phyloP scores from a whole-genome alignment of 2,113 vertebrate species.

The Galeopterus variegatus region DNA sequence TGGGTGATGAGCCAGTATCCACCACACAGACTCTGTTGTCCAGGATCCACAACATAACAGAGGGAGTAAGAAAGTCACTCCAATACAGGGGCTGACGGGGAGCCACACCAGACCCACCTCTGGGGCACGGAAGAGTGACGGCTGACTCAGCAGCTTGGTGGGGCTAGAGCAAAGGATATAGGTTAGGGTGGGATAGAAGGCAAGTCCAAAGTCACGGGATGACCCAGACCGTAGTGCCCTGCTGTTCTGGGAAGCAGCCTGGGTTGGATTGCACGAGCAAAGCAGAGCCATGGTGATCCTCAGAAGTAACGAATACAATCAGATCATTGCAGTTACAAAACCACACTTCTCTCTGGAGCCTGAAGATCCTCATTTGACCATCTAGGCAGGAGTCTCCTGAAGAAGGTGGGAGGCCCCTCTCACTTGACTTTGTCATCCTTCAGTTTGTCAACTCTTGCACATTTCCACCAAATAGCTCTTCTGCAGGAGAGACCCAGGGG shows the following conservation, averaged over 20 bases:
- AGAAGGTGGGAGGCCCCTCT: not conserved
- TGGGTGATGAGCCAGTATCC: too few species aligned
- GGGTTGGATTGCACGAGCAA: not conserved
- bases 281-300: not conserved
- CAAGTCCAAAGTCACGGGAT: not conserved
- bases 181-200: not conserved
- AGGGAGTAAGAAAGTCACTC: not conserved
- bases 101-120: accelerated
- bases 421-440: not conserved
- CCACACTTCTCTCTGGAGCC: not conserved
- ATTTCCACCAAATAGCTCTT: not conserved
- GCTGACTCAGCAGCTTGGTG: accelerated
- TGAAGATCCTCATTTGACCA: not conserved
- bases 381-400: not conserved
- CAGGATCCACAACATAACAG: not conserved
- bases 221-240: not conserved
- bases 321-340: not conserved
- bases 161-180: not conserved
- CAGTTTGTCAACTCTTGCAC: too few species aligned
- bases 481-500: not conserved
- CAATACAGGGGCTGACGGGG: not conserved
- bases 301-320: accelerated
- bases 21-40: not conserved
- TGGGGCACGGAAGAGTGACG: not conserved
- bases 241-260: not conserved